These are phyloP conservation scores for Corydoras maculifer DNA, from an alignment of 2,113 vertebrate species.

Conservation along the genomic window DNA sequence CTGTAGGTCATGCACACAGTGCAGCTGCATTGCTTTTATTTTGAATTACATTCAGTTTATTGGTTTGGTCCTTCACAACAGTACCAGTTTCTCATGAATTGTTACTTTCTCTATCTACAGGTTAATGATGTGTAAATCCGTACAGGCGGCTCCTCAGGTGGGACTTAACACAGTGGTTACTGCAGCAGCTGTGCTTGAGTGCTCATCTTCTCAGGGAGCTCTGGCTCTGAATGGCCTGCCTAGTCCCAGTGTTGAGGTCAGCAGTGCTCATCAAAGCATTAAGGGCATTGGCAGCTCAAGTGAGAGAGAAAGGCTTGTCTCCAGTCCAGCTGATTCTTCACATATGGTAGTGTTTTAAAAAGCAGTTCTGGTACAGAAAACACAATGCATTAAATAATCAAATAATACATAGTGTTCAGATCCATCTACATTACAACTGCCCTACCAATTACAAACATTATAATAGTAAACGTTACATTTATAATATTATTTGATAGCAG, in stretches of 20 bases:
- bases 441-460: too few species aligned
- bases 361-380: too few species aligned
- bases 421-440: too few species aligned
- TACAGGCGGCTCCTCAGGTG: conserved; percentile 78
- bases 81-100: too few species aligned
- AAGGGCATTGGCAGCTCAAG: conserved; percentile 68
- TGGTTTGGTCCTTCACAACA: too few species aligned
- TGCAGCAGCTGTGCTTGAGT: conserved; percentile 49
- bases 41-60: too few species aligned
- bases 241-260: conserved; percentile 51
- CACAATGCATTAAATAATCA: too few species aligned
- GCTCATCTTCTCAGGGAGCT: conserved; percentile 60
- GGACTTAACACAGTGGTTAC: conserved; percentile 50
- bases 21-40: too few species aligned
- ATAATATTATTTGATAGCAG: too few species aligned
- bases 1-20: too few species aligned
- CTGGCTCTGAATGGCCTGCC: conserved; percentile 61
- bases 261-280: conserved; percentile 53
- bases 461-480: too few species aligned
- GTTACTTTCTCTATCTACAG: conserved; percentile 56
- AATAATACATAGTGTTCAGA: too few species aligned
- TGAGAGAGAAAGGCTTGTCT: conserved; percentile 82
- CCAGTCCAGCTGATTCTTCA: conserved; percentile 55
- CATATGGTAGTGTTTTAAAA: conserved; percentile 56
- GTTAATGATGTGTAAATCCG: conserved; percentile 84